phyloP scores from a whole-genome alignment of 2,888 invertebrate genomes.

The Dryadula phaetusa region DNA sequence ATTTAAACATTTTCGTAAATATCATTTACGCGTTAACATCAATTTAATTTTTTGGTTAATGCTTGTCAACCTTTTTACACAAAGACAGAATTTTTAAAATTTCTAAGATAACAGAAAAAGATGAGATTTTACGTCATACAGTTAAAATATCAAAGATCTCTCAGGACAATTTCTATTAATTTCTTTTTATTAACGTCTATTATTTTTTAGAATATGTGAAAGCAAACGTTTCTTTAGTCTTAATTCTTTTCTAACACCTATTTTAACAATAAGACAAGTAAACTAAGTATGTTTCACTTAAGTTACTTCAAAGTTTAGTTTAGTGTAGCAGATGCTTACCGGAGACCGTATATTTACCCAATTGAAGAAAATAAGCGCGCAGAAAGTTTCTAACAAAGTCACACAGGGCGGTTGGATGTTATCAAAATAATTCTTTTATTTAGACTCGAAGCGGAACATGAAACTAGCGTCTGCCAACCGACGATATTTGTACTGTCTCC shows the following conservation, averaged over 20 bases:
- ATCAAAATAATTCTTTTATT: slow-evolving; percentile 37
- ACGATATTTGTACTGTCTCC: slow-evolving; percentile 11
- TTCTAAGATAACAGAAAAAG: no score
- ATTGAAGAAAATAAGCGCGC: slow-evolving; percentile 40
- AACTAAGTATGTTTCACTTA: slow-evolving; percentile 31
- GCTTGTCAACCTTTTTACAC: no score
- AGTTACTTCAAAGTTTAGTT: slow-evolving; percentile 37
- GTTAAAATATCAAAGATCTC: no score
- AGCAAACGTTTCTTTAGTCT: no score
- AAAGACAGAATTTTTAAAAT: no score
- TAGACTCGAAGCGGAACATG: slow-evolving; percentile 21
- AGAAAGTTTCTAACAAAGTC: slow-evolving; percentile 39
- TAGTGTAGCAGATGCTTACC: slow-evolving; percentile 41
- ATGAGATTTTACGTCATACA: no score
- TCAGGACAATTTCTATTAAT: no score
- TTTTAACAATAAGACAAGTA: slow-evolving; percentile 29
- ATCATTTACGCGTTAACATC: neutral
- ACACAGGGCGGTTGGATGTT: slow-evolving; percentile 34
- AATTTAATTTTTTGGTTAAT: no score
- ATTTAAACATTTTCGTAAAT: no score
- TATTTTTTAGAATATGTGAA: no score
- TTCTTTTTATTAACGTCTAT: no score
- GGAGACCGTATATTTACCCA: slow-evolving; percentile 37
- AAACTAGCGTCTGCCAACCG: slow-evolving; percentile 18
- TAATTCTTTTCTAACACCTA: no score